Evolutionary conservation across 37 sponge, comb jelly and placozoan genomes (phyloP).

Genomic region (Beroe ovata): DNA sequence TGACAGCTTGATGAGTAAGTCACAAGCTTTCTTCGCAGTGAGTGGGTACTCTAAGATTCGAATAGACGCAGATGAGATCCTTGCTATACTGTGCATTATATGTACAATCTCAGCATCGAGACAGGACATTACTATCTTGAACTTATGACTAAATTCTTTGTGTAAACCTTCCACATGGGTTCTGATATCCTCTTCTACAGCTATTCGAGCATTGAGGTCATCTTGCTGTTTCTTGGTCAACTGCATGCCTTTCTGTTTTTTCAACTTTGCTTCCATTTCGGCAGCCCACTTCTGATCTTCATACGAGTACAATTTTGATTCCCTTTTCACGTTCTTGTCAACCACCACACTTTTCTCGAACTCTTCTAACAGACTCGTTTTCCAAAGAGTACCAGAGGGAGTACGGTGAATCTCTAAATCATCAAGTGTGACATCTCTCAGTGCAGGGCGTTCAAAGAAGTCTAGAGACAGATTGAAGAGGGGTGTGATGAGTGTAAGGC

Average conservation of each 20-base stretch:
- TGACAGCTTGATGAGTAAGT: constrained; percentile 10
- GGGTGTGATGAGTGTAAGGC: constrained; percentile 52
- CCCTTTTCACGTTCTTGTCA: constrained; percentile 77
- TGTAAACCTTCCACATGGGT: constrained; percentile 42
- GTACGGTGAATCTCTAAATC: constrained; percentile 53
- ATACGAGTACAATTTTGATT: constrained; percentile 80
- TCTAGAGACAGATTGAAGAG: background rate
- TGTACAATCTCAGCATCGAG: constrained; percentile 34
- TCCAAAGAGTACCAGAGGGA: constrained; percentile 51
- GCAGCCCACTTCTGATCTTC: constrained; percentile 95
- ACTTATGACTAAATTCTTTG: background rate
- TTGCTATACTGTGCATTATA: constrained; percentile 58
- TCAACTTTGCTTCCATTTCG: constrained; percentile 73
- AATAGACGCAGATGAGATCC: constrained; percentile 33
- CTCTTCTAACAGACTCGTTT: constrained; percentile 35
- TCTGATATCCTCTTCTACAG: constrained; percentile 68
- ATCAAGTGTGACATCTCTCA: constrained; percentile 1
- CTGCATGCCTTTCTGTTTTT: constrained; percentile 4
- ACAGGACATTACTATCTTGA: constrained; percentile 6
- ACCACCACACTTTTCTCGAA: constrained; percentile 62
- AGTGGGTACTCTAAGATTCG: constrained; percentile 9
- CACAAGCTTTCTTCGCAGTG: constrained; percentile 10
- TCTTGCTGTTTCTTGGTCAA: constrained; percentile 72
- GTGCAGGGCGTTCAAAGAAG: constrained; percentile 8
- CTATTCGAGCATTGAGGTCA: constrained; percentile 62